Base-by-base conservation (phyloP, 2,888 invertebrate genomes). In the Calliphora vomitoria region DNA sequence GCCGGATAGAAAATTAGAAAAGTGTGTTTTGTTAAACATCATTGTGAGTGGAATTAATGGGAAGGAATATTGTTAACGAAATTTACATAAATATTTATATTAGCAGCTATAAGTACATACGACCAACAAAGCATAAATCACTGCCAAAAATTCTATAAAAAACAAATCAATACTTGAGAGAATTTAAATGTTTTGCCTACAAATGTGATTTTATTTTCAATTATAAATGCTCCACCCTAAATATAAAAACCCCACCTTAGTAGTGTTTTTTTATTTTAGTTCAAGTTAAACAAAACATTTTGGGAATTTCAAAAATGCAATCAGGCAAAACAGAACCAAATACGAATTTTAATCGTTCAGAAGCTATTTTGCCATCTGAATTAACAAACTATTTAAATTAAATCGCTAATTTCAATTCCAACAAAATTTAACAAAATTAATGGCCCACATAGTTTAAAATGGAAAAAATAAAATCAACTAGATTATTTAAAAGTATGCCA, bases 161-260 rank as follows among this genome's bases (percentile, higher is more conserved):
- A 55, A n/a, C n/a, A n/a, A n/a, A 55, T 20, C 13, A 3, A 44
- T 44, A 44, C 5, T 31, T 31, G 5, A 41, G 11, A 41, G 15
- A 50, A 13, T 50, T 8, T 18, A 55, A 55, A 55, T 31, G 8
- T 8, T 44, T 11, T 44, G 10, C 11, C 25, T 13, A 25, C 31
- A 31, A 60, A 15, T 60, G 60, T 60, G 60, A 4, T 5, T 60
- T 31, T 60, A 60, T n/a, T 8, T 55, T 55, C 8, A 68, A 55
- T 64, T 38, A 55, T 41, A 71, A 76, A 41, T 58, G 53, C 78
- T 78, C 76, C 83, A 83, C 82, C 82, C 64, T 74, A 6, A 44
- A 41, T 75, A n/a, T 5, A 44, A 84, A 47, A 74, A 84, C 78
- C 74, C 47, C 84, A 84, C 84, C 79, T 74, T 72, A n/a, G 68